Base-by-base conservation (phyloP, 2,888 invertebrate species). In the Brachypalpus laphriformis region DNA sequence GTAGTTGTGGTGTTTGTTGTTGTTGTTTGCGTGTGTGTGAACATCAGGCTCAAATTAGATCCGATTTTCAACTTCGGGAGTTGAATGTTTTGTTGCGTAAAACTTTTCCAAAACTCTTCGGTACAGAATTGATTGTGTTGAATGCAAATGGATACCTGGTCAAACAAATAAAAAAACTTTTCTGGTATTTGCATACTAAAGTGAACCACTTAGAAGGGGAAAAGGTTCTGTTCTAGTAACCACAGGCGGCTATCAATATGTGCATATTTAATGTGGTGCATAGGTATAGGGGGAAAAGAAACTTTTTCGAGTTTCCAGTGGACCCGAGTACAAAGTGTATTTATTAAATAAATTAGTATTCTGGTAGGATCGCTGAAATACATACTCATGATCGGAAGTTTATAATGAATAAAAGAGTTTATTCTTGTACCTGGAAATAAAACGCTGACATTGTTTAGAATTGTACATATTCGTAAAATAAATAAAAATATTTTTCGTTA, bases 41-140 rank as follows among this genome's bases (percentile, higher is more conserved):
- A 54, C 54, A 81, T 74, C 59, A 59, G 40, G 57, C 37, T 66
- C 40, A 82, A 82, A 78, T 78, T 83, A 83, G 78, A 82, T 78
- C 65, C 42, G 65, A 47, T 75, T 75, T 75, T 65, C 75, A 66
- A 75, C 65, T 65, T 66, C 18, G 49, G n/a, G 28, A 63, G 20
- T 56, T 34, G 56, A 40, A 68, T 65, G 59, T 22, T 70, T 66
- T 70, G 54, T 82, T 47, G 31, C 57, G 65, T 54, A 61, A 77
- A 77, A 57, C 42, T 72, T 77, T 66, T n/a, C 11, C 11, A n/a
- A 49, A 65, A 31, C 65, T 51, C 20, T 56, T n/a, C 14, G 16
- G 49, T 61, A 25, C 31, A 45, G 49, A 40, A 76, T 77, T 82
- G 72, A 74, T 74, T 74, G 56, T 22, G 56, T 68, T 49, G 28